Percentiles rank a stretch among this genome's conserved stretches.
Conservation (phyloP, 2,888 invertebrate species). For the Heliconius sara region DNA sequence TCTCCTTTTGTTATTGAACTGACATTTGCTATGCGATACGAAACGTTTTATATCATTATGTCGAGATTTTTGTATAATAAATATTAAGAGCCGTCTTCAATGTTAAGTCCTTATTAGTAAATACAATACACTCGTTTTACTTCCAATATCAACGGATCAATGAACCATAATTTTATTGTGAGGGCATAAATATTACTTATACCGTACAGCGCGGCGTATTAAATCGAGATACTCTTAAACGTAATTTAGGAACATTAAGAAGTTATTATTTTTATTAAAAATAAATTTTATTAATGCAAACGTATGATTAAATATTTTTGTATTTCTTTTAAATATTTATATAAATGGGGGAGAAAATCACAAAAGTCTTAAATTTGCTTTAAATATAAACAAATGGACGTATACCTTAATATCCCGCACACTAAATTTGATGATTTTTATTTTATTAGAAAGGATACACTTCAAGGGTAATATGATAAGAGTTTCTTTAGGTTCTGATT, state of each 20-base stretch:
- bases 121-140: constrained; percentile 14
- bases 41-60: constrained; percentile 58
- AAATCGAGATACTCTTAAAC: constrained; percentile 26
- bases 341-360: no score
- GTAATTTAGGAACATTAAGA: constrained; percentile 15
- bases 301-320: background rate
- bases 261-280: constrained; percentile 7
- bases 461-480: no score
- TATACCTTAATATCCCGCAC: no score
- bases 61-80: constrained; percentile 64
- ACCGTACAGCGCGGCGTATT: constrained; percentile 15
- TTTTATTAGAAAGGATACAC: no score
- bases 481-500: no score
- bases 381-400: no score
- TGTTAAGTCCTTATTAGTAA: constrained; percentile 58
- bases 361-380: no score
- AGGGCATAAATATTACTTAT: constrained; percentile 26
- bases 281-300: background rate
- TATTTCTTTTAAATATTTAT: background rate
- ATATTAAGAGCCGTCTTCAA: constrained; percentile 58
- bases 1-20: constrained; percentile 71
- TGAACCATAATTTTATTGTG: constrained; percentile 39
- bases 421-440: no score
- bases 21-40: constrained; percentile 65
- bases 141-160: constrained; percentile 39